Evolutionary conservation across 2,797 vertebrate species (phyloP).

Genomic region (Selene dorsalis): DNA sequence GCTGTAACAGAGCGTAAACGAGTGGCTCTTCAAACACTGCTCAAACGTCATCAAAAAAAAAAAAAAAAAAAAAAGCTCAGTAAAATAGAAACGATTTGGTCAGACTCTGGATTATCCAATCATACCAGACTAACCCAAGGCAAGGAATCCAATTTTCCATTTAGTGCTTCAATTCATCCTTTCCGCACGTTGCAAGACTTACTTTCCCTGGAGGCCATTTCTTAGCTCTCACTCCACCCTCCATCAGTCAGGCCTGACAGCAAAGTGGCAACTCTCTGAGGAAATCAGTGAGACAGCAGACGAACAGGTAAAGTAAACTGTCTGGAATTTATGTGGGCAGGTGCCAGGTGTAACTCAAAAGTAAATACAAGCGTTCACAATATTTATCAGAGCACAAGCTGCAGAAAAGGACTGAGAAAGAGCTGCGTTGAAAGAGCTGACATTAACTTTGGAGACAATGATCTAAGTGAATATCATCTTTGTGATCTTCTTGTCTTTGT

Average conservation of each 20-base stretch:
- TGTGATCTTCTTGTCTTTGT: constrained; percentile 32
- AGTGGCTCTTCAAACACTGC: constrained; percentile 5
- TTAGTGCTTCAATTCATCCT: constrained; percentile 20
- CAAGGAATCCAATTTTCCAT: constrained; percentile 50
- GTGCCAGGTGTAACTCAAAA: constrained; percentile 5
- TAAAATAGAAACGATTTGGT: constrained; percentile 26
- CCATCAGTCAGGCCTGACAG: constrained; percentile 12
- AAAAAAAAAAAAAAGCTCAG: constrained; percentile 1
- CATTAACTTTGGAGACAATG: neutral
- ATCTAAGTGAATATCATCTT: constrained; percentile 23
- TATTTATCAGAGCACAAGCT: constrained; percentile 30
- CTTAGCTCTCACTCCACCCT: constrained; percentile 17
- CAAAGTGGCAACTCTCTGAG: constrained; percentile 34
- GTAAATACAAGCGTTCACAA: constrained; percentile 19
- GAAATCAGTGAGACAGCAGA: constrained; percentile 38
- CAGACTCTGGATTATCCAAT: constrained; percentile 22
- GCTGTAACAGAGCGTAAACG: neutral
- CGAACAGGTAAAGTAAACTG: constrained; percentile 23
- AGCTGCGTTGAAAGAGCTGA: neutral
- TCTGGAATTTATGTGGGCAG: constrained; percentile 14
- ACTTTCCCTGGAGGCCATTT: constrained; percentile 48
- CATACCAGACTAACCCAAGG: constrained; percentile 41
- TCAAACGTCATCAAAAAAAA: constrained; percentile 16
- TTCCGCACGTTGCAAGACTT: constrained; percentile 19
- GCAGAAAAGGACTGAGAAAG: constrained; percentile 2